Percentiles rank a stretch among this genome's conserved stretches.
phyloP scores from a whole-genome alignment of 2,888 invertebrate genomes.

The Brachynemurus nebulosus region DNA sequence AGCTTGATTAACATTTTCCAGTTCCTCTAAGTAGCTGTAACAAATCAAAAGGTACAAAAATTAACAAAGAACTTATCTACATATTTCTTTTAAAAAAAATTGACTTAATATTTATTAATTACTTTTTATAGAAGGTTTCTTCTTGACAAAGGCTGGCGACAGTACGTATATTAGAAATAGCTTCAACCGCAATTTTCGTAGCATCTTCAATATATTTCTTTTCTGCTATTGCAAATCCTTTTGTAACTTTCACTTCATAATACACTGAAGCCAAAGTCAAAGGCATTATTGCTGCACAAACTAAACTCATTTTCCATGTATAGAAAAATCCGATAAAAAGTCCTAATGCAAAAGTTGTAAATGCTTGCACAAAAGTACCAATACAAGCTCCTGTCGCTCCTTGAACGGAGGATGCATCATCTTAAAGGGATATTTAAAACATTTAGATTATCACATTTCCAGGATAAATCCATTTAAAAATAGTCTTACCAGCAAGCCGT shows the following conservation, averaged over 20 bases:
- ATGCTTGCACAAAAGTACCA: slow-evolving; percentile 42
- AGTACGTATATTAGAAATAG: slow-evolving; percentile 51
- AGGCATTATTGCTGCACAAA: slow-evolving; percentile 44
- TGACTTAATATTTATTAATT: no score
- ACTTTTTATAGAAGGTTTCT: slow-evolving; percentile 36
- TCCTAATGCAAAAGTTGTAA: slow-evolving; percentile 38
- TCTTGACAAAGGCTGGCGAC: slow-evolving; percentile 47
- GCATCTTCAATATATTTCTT: slow-evolving; percentile 49
- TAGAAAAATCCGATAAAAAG: slow-evolving; percentile 39
- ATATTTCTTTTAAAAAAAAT: no score
- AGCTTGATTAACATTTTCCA: no score
- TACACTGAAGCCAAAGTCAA: slow-evolving; percentile 48
- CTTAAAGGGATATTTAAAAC: neutral
- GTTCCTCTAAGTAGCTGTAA: no score
- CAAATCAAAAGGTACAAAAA: no score
- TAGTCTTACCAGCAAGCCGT: slow-evolving; percentile 59
- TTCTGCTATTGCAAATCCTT: slow-evolving; percentile 32
- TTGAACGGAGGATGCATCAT: slow-evolving; percentile 34
- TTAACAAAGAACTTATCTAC: no score
- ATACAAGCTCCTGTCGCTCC: slow-evolving; percentile 46
- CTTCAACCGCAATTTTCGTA: slow-evolving; percentile 59
- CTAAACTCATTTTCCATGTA: slow-evolving; percentile 50
- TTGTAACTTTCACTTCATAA: slow-evolving; percentile 35
- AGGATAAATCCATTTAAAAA: no score
- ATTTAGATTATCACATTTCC: no score